A percentile compares a stretch with the other conserved stretches of the same genome.
phyloP scores from a whole-genome alignment of 2,888 invertebrate genomes.

The Drosophila nr. perissopoda region DNA sequence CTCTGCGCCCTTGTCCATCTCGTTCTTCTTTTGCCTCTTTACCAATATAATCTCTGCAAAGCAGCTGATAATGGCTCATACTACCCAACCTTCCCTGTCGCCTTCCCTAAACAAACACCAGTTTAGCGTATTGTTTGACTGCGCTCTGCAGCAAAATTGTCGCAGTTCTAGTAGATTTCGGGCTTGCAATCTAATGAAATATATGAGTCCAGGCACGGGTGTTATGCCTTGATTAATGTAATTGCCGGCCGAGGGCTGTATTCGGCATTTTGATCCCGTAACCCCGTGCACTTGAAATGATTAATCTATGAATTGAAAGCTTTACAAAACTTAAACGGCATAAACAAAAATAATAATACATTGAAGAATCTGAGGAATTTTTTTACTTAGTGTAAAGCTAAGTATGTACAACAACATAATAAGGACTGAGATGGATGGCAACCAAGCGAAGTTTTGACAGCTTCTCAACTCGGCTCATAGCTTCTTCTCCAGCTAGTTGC shows the following conservation, averaged over 20 bases:
- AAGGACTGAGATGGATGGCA: slow-evolving; percentile 51
- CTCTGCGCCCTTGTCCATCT: slow-evolving; percentile 5
- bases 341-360: slow-evolving; percentile 43
- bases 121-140: slow-evolving; percentile 55
- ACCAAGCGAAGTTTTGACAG: slow-evolving; percentile 46
- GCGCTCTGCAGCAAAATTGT: slow-evolving; percentile 48
- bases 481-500: slow-evolving; percentile 12
- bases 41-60: slow-evolving; percentile 61
- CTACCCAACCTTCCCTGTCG: slow-evolving; percentile 10
- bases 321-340: slow-evolving; percentile 41
- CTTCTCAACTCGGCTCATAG: slow-evolving; percentile 18
- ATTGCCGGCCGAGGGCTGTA: slow-evolving; percentile 58
- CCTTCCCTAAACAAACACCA: slow-evolving; percentile 32
- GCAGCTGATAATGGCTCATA: slow-evolving; percentile 73
- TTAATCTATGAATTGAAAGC: slow-evolving; percentile 55
- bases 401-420: slow-evolving; percentile 47
- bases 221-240: slow-evolving; percentile 71
- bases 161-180: slow-evolving; percentile 46
- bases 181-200: slow-evolving; percentile 54
- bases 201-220: slow-evolving; percentile 50
- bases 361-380: slow-evolving; percentile 27
- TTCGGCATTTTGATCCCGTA: slow-evolving; percentile 56
- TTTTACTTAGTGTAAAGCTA: slow-evolving; percentile 56
- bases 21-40: neutral
- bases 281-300: slow-evolving; percentile 56